A percentile compares a stretch with the other conserved stretches of the same genome.
These are phyloP conservation scores for Lasioglossum albipes DNA, from an alignment of 1,140 invertebrate genomes.

Conservation along the genomic window DNA sequence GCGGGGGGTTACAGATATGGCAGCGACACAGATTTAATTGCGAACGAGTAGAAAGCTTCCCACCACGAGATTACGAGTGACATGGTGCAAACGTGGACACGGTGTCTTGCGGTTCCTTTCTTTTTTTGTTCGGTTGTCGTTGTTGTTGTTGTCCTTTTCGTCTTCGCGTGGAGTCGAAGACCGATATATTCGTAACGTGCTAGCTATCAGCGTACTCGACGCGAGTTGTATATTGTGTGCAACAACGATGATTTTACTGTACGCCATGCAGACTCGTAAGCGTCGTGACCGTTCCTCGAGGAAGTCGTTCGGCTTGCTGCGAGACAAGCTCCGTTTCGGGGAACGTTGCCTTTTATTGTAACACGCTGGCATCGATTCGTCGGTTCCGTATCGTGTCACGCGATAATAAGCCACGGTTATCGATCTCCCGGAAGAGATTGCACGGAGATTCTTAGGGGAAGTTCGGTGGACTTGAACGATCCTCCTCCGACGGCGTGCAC, in stretches of 20 bases:
- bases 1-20: too few relatives aligned
- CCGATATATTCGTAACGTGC: slow-evolving; percentile 45
- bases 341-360: too few relatives aligned
- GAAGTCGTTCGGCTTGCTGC: not conserved
- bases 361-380: too few relatives aligned
- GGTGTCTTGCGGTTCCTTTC: slow-evolving; percentile 35
- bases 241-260: slow-evolving; percentile 53
- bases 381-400: too few relatives aligned
- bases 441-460: not conserved
- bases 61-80: too few relatives aligned
- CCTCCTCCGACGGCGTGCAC: not conserved
- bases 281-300: slow-evolving; percentile 5
- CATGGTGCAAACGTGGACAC: too few relatives aligned
- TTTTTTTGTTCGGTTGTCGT: not conserved
- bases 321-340: too few relatives aligned
- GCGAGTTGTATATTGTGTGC: slow-evolving; percentile 44
- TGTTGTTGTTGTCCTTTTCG: slow-evolving; percentile 41
- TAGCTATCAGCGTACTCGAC: slow-evolving; percentile 40
- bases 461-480: not conserved
- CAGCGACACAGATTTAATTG: too few relatives aligned
- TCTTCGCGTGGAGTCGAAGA: slow-evolving; percentile 46
- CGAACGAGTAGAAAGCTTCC: too few relatives aligned
- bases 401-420: too few relatives aligned
- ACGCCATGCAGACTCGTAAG: slow-evolving; percentile 34
- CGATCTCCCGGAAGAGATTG: too few relatives aligned